A percentile compares a stretch with the other conserved stretches of the same genome.
Evolutionary conservation across 2,888 invertebrate genomes (phyloP).

Genomic region (Diaperis boleti): DNA sequence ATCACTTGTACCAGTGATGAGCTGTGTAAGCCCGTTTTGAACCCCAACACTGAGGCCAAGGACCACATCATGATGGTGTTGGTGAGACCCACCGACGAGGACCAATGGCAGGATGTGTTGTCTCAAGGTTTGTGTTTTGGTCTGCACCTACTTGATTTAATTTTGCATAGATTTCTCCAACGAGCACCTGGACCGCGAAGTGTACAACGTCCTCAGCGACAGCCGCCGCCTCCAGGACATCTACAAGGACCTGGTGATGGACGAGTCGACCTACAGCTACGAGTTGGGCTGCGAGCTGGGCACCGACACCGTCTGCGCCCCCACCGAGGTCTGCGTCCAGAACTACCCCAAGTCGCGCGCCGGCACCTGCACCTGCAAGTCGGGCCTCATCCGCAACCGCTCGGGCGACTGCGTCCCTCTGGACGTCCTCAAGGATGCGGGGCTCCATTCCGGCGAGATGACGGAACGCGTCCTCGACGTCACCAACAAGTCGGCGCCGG

Average conservation of each 20-base stretch:
- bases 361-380: slow-evolving; percentile 76
- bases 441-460: slow-evolving; percentile 49
- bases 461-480: slow-evolving; percentile 54
- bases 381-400: slow-evolving; percentile 71
- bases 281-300: slow-evolving; percentile 72
- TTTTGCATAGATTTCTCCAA: slow-evolving; percentile 37
- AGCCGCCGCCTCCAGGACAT: slow-evolving; percentile 46
- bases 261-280: slow-evolving; percentile 59
- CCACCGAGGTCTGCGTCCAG: slow-evolving; percentile 78
- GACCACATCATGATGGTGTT: slow-evolving; percentile 81
- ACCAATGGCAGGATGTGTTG: slow-evolving; percentile 66
- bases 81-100: slow-evolving; percentile 76
- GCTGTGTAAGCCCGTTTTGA: slow-evolving; percentile 76
- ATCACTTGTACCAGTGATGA: slow-evolving; percentile 80
- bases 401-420: slow-evolving; percentile 56
- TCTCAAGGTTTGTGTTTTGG: slow-evolving; percentile 48
- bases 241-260: slow-evolving; percentile 64
- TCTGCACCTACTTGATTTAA: no score
- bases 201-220: slow-evolving; percentile 46
- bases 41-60: slow-evolving; percentile 69
- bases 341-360: slow-evolving; percentile 70
- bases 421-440: slow-evolving; percentile 62
- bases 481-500: slow-evolving; percentile 62
- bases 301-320: slow-evolving; percentile 71
- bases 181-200: slow-evolving; percentile 41